Evolutionary conservation across 2,797 vertebrate genomes (phyloP).

Genomic region (Leucoraja ocellata): DNA sequence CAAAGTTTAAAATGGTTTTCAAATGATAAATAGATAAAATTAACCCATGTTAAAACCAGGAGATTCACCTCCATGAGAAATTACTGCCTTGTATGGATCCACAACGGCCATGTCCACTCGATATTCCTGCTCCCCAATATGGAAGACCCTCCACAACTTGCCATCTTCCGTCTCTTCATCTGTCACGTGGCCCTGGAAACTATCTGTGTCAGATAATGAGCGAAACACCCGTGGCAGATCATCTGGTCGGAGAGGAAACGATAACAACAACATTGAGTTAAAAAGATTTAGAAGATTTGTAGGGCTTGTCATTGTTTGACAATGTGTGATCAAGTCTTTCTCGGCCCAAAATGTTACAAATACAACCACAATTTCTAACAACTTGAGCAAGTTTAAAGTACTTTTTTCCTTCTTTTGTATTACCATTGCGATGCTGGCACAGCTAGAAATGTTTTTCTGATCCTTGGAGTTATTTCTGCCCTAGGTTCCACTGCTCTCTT

Average conservation of each 20-base stretch:
- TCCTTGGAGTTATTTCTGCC: not conserved
- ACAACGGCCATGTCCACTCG: conserved; percentile 67
- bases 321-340: not conserved
- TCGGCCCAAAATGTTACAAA: not conserved
- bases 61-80: conserved; percentile 69
- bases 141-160: conserved; percentile 67
- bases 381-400: not conserved
- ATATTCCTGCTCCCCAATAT: conserved; percentile 54
- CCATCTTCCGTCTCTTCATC: conserved; percentile 59
- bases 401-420: not conserved
- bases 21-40: not conserved
- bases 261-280: not conserved
- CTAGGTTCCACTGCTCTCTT: not conserved
- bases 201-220: conserved; percentile 47
- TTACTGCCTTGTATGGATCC: conserved; percentile 70
- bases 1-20: too few species aligned
- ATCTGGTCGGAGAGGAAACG: conserved; percentile 49
- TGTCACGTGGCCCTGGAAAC: conserved; percentile 45
- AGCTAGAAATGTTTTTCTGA: not conserved
- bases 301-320: not conserved
- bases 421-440: not conserved
- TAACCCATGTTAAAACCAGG: not conserved
- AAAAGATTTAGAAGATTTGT: not conserved
- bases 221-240: conserved; percentile 56
- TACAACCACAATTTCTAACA: not conserved